Evolutionary conservation across 2,797 vertebrate species (phyloP), one percentile per base, ranked within the genome.

Genomic region (Eulemur albifrons): DNA sequence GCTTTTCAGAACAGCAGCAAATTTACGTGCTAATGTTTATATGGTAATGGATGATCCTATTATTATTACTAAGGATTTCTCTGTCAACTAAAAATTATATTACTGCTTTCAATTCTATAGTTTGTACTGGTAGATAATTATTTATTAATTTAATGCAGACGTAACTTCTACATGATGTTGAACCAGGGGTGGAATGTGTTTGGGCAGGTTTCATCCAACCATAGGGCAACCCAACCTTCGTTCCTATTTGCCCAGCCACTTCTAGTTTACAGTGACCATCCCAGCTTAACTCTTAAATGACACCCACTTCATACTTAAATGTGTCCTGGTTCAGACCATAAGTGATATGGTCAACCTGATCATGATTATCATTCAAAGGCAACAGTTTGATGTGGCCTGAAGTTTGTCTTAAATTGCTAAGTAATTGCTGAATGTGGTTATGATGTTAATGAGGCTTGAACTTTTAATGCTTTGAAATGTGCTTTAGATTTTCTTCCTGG

Each of bases 401-500:
- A 90, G 70, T 75, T 91, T 90, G 59, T 65, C 93, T 91, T 92
- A 90, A 93, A 65, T 61, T 81, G 52, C 67, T 61, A 94, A 88
- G 59, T 90, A 93, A 90, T 65, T 84, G 30, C 27, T 82, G 40
- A 90, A 20, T 77, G 5, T 32, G 27, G n/a, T 76, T 72, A 72
- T 54, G 69, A 32, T 67, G n/a, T 84, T 93, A 81, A 94, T 84
- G 61, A 94, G 20, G 45, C 48, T 80, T 93, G 48, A 90, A 88
- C 4, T 95, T 89, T 88, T 63, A 79, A 70, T 85, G 43, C 77
- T 84, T 95, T 93, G 82, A 91, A 85, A 93, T 91, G 40, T 65
- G 38, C 67, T 90, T 84, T 57, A 79, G 69, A 27, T 75, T 90
- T 90, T 89, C 73, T 38, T 45, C 17, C 40, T 82, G 61, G n/a